phyloP scores from a whole-genome alignment of 2,113 vertebrate genomes.

The Catharus fuscescens region DNA sequence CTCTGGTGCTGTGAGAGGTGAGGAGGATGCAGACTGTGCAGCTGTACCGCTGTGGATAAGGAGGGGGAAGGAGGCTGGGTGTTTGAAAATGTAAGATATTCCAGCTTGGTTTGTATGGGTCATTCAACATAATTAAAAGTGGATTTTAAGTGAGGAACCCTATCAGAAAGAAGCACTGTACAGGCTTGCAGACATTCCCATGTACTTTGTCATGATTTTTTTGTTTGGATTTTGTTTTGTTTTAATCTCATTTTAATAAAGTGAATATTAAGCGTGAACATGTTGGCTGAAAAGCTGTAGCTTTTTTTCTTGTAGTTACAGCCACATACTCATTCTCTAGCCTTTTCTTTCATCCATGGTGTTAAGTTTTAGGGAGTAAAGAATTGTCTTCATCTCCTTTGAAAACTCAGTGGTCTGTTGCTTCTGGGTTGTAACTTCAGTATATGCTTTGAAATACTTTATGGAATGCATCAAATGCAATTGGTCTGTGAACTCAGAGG shows the following conservation, averaged over 20 bases:
- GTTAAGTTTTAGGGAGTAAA: background rate
- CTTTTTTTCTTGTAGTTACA: background rate
- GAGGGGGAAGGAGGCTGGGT: background rate
- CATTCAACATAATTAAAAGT: background rate
- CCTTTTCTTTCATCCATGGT: background rate
- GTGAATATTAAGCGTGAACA: background rate
- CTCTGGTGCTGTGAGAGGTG: background rate
- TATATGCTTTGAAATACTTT: background rate
- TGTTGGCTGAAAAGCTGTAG: background rate
- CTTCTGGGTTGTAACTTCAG: background rate
- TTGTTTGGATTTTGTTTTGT: background rate
- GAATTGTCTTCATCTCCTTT: background rate
- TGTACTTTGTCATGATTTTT: background rate
- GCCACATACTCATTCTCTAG: background rate
- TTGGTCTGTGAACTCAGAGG: background rate
- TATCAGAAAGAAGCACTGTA: background rate
- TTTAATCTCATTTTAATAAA: background rate
- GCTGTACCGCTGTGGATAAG: background rate
- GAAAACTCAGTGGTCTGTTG: background rate
- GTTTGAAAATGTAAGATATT: background rate
- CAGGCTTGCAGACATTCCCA: background rate
- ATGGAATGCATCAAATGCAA: background rate
- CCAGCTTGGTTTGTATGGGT: background rate
- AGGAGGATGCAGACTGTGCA: background rate
- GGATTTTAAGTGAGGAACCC: background rate